A percentile compares a stretch with the other conserved stretches of the same genome.
These are phyloP conservation scores for Morpho deidamia DNA, from an alignment of 2,888 invertebrate genomes.

Conservation along the genomic window DNA sequence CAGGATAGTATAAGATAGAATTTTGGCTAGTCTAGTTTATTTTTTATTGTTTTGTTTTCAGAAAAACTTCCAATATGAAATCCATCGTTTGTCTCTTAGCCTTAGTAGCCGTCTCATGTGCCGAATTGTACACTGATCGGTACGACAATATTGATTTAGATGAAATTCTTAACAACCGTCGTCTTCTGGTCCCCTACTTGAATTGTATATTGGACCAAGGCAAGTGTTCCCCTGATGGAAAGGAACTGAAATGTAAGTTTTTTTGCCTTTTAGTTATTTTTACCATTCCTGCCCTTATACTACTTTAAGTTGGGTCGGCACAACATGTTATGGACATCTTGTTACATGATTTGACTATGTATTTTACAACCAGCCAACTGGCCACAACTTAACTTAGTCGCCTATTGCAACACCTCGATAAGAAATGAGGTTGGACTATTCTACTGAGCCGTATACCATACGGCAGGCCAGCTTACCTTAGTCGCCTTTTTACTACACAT, in stretches of 20 bases:
- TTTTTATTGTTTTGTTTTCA: neutral
- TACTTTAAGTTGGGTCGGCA: no score
- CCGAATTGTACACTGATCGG: conserved; percentile 73
- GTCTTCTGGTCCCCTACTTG: conserved; percentile 81
- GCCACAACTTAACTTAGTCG: no score
- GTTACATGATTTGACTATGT: no score
- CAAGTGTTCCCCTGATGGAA: conserved; percentile 82
- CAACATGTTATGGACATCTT: neutral
- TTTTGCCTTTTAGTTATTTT: neutral
- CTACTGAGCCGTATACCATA: no score
- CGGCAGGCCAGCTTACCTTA: no score
- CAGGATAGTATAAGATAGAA: no score
- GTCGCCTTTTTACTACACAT: no score
- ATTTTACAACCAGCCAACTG: no score
- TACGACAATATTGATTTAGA: conserved; percentile 83
- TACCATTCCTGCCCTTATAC: neutral
- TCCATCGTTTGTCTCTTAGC: conserved; percentile 14
- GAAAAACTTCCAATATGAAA: conserved; percentile 5
- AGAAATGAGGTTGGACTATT: no score
- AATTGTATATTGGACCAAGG: conserved; percentile 82
- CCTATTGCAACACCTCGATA: no score
- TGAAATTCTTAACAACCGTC: conserved; percentile 80
- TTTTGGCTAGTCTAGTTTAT: neutral
- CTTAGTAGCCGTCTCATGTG: conserved; percentile 10
- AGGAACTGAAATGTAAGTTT: neutral